phyloP scores from a whole-genome alignment of 2,888 invertebrate species.

The Sinotaia quadrata region DNA sequence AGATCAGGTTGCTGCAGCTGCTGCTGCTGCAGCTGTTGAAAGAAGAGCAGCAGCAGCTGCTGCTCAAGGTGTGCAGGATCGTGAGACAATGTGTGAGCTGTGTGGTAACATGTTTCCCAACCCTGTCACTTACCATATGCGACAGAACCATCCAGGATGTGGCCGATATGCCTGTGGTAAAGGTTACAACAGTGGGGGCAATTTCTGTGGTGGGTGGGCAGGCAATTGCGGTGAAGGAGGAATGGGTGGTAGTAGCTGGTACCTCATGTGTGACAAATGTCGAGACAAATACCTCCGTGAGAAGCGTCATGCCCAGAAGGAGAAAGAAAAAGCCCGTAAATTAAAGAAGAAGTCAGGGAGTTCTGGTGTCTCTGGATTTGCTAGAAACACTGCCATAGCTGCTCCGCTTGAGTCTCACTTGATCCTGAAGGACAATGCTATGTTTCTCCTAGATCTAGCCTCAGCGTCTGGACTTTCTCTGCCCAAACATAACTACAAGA shows the following conservation, averaged over 20 bases:
- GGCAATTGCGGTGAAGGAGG: constrained; percentile 91
- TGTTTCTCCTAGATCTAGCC: constrained; percentile 91
- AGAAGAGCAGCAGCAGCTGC: constrained; percentile 42
- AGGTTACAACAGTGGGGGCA: constrained; percentile 93
- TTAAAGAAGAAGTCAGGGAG: constrained; percentile 53
- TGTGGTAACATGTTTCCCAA: constrained; percentile 79
- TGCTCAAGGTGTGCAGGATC: constrained; percentile 52
- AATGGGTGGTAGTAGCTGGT: constrained; percentile 85
- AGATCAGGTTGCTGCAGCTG: constrained; percentile 20
- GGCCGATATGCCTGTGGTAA: constrained; percentile 87
- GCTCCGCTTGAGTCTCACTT: constrained; percentile 76
- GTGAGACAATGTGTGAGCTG: constrained; percentile 83
- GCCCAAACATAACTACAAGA: constrained; percentile 58
- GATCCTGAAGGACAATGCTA: constrained; percentile 92
- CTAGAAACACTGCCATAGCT: constrained; percentile 61
- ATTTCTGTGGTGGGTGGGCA: constrained; percentile 89
- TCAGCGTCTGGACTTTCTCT: constrained; percentile 79
- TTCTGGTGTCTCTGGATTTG: constrained; percentile 4
- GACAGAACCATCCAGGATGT: constrained; percentile 91
- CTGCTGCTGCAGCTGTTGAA: constrained; percentile 24
- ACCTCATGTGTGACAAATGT: constrained; percentile 92
- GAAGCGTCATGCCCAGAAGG: constrained; percentile 60
- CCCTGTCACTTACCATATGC: constrained; percentile 93
- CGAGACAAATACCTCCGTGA: constrained; percentile 82
- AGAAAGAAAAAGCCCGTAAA: constrained; percentile 70